These are phyloP conservation scores for Delphinapterus leucas DNA, from an alignment of 2,113 vertebrate species.

Conservation along the genomic window DNA sequence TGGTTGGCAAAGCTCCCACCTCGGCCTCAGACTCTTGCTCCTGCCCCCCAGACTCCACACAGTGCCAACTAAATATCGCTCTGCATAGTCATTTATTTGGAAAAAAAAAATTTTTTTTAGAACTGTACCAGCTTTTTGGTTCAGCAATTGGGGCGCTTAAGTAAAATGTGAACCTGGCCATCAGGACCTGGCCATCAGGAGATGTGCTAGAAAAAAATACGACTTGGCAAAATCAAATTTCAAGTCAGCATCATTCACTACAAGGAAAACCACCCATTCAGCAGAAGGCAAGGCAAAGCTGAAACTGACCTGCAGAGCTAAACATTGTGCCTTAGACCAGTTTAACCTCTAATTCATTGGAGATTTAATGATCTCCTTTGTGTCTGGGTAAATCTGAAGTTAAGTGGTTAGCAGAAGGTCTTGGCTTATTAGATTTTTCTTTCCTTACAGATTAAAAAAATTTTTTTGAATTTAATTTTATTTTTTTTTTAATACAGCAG, in stretches of 20 bases:
- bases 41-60: neutral
- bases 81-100: neutral
- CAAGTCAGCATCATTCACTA: neutral
- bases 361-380: neutral
- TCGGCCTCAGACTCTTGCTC: neutral
- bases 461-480: too few species aligned
- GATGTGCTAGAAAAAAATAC: neutral
- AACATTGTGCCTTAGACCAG: neutral
- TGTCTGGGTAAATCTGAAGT: neutral
- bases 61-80: neutral
- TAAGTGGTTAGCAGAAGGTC: neutral
- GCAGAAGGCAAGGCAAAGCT: neutral
- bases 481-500: too few species aligned
- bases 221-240: constrained; percentile 16
- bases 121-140: neutral
- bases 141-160: neutral
- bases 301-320: neutral
- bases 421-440: neutral
- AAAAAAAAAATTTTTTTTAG: neutral
- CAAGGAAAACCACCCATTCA: neutral
- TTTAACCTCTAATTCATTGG: neutral
- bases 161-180: neutral
- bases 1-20: neutral
- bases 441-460: neutral
- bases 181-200: neutral